Conservation (phyloP, 2,888 invertebrate species). For the Subacronicta megacephala region DNA sequence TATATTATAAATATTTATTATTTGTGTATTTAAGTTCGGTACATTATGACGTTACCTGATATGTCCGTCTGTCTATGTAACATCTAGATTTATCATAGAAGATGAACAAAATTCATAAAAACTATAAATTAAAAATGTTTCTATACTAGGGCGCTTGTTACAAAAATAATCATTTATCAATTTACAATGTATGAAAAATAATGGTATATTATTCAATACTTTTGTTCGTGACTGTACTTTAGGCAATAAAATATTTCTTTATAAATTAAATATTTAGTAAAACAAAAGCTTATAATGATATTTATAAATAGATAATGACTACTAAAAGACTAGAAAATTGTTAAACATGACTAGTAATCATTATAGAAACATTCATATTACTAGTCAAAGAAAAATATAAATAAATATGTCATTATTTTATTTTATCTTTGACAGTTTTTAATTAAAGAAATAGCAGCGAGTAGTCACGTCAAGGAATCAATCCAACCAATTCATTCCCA, state of each 20-base stretch:
- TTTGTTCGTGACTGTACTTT: slow-evolving; percentile 19
- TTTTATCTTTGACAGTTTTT: slow-evolving; percentile 13
- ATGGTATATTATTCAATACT: slow-evolving; percentile 11
- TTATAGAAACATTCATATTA: no score
- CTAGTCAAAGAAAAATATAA: slow-evolving; percentile 10
- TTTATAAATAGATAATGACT: not conserved
- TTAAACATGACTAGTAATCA: slow-evolving; percentile 20
- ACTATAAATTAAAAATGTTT: slow-evolving; percentile 29
- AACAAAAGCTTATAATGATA: not conserved
- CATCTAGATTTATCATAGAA: slow-evolving; percentile 58
- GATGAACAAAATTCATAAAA: slow-evolving; percentile 69
- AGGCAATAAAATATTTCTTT: not conserved
- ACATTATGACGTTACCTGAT: slow-evolving; percentile 70
- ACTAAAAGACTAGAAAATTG: slow-evolving; percentile 10
- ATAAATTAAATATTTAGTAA: not conserved
- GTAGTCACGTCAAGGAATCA: slow-evolving; percentile 58
- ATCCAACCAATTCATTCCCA: slow-evolving; percentile 72
- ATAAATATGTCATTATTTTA: no score
- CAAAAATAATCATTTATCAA: slow-evolving; percentile 44
- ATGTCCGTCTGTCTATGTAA: slow-evolving; percentile 61
- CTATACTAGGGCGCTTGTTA: slow-evolving; percentile 35
- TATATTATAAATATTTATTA: slow-evolving; percentile 58
- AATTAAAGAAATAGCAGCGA: slow-evolving; percentile 26
- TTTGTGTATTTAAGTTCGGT: slow-evolving; percentile 56
- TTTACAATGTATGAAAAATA: slow-evolving; percentile 28